Evolutionary conservation across 2,113 vertebrate species (phyloP), one percentile per base, ranked within the genome.

Genomic region (Turdus rufiventris): DNA sequence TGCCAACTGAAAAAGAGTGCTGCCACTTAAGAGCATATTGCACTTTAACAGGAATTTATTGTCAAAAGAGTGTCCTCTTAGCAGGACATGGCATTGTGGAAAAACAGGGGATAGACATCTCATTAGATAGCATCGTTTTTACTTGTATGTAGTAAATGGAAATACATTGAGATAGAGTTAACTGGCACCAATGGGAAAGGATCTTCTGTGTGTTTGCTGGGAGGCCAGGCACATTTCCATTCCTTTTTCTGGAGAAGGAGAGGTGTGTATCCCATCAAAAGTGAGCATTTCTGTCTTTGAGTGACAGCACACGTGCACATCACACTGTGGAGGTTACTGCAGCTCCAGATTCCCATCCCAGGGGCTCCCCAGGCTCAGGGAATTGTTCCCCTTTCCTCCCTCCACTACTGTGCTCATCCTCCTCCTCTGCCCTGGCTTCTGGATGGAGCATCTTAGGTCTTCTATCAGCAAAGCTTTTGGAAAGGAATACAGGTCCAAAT

Each of bases 31-130:
- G 20, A 84, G 9, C 29, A 56, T 72, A 56, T 62, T 77, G 60
- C 65, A 80, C n/a, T 80, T 90, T 80, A 90, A 60, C 50, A 93
- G 67, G 81, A 93, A 94, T 91, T 40, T 77, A 84, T 75, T 86
- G 67, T 88, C 43, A 67, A 65, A 83, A 57, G 34, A 68, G 14
- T 80, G 9, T 77, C 75, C 47, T 92, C 34, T 47, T 71, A 71
- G 42, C 77, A 94, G 57, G 51, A 51, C 65, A 42, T 50, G 57
- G 60, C 63, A 60, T 34, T 54, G 48, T 78, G 65, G 85, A 68
- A 94, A 94, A 95, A 66, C 31, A 36, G 63, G 51, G 40, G 48
- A 42, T 36, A 61, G 71, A 63, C 51, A 74, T 62, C 85, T 94
- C 6, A 0, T 70, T 91, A 63, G 14, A 80, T 60, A 74, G n/a